These are phyloP conservation scores for Pipistrellus pygmaeus DNA, from an alignment of 2,797 vertebrate species.

Conservation along the genomic window DNA sequence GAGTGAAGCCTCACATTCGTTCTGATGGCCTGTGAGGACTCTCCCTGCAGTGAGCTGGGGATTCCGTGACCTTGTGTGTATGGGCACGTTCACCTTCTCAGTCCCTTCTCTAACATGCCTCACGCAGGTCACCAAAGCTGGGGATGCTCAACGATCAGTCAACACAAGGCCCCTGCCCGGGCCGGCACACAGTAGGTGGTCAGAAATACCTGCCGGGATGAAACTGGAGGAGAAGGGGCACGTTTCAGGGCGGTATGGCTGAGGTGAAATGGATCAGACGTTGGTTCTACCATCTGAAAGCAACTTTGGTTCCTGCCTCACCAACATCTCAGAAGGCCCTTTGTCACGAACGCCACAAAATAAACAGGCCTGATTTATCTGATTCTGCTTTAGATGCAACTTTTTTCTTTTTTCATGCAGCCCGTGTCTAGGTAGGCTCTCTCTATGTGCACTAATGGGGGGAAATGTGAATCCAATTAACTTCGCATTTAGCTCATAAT, in stretches of 20 bases:
- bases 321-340: background rate
- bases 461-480: conserved; percentile 89
- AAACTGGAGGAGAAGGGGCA: background rate
- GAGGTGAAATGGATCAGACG: background rate
- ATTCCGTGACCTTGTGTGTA: background rate
- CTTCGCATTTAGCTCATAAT: conserved; percentile 90
- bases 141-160: background rate
- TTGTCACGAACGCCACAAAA: background rate
- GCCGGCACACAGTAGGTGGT: background rate
- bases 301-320: background rate
- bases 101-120: background rate
- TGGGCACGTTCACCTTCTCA: background rate
- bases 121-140: background rate
- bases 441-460: conserved; percentile 82
- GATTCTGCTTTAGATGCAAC: conserved; percentile 49
- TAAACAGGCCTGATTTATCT: background rate
- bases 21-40: background rate
- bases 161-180: background rate
- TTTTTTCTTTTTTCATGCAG: conserved; percentile 40
- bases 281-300: background rate
- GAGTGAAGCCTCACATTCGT: background rate
- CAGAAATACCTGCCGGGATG: background rate
- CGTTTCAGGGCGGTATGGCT: background rate
- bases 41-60: background rate
- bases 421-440: conserved; percentile 77